Evolutionary conservation across 2,888 invertebrate species (phyloP).

Genomic region (Therioaphis trifolii): DNA sequence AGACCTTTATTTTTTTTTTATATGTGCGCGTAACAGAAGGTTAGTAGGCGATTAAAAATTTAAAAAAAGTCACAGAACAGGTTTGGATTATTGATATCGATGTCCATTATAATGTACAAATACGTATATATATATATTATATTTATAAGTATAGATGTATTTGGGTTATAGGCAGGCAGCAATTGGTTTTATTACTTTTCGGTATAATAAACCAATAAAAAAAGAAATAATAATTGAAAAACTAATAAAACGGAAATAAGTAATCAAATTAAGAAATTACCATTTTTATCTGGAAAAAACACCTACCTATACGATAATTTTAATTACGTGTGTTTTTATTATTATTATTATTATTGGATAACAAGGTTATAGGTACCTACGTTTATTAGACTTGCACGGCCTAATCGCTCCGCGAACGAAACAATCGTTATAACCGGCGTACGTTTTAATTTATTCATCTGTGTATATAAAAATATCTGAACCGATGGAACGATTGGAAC

Average conservation of each 20-base stretch:
- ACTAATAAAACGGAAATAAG: conserved; percentile 37
- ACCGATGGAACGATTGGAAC: no score
- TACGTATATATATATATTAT: conserved; percentile 13
- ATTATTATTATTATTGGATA: not conserved
- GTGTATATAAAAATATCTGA: no score
- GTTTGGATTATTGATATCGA: conserved; percentile 48
- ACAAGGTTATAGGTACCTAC: not conserved
- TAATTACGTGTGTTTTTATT: conserved; percentile 7
- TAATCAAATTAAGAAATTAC: conserved; percentile 44
- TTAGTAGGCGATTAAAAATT: conserved; percentile 40
- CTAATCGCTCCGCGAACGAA: not conserved
- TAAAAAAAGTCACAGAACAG: conserved; percentile 46
- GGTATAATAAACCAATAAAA: conserved; percentile 53
- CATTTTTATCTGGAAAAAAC: conserved; percentile 33
- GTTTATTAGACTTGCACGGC: not conserved
- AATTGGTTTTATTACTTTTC: conserved; percentile 54
- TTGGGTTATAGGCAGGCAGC: not conserved
- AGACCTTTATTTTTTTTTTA: conserved; percentile 50
- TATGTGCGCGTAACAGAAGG: conserved; percentile 37
- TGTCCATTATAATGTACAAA: conserved; percentile 17
- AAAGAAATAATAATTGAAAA: conserved; percentile 36
- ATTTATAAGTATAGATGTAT: not conserved
- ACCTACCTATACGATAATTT: conserved; percentile 12
- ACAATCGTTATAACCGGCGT: not conserved
- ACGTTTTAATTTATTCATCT: not conserved